Evolutionary conservation across 2,797 vertebrate genomes (phyloP).

Genomic region (Sciaenops ocellatus): DNA sequence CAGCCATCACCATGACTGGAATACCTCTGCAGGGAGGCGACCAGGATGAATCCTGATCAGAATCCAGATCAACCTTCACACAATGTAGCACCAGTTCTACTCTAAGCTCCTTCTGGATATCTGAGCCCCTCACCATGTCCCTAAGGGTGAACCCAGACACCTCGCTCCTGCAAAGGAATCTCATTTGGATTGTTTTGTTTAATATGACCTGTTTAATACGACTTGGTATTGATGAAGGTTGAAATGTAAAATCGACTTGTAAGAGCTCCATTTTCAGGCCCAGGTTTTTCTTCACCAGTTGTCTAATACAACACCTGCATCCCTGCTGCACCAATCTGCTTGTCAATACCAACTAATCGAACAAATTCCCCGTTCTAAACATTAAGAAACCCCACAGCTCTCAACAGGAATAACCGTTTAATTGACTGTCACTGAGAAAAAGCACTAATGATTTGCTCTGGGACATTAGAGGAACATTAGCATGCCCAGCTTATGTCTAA

Average conservation of each 20-base stretch:
- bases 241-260: constrained; percentile 12
- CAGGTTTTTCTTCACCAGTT: not conserved
- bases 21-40: not conserved
- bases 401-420: constrained; percentile 31
- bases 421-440: constrained; percentile 58
- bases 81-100: not conserved
- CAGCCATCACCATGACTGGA: not conserved
- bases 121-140: not conserved
- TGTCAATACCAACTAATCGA: constrained; percentile 47
- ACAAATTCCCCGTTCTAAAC: constrained; percentile 38
- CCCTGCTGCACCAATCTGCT: not conserved
- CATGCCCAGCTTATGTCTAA: constrained; percentile 13
- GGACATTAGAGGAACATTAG: constrained; percentile 50
- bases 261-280: not conserved
- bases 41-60: constrained; percentile 12
- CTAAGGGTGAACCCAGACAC: not conserved
- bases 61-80: not conserved
- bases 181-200: not conserved
- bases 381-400: constrained; percentile 39
- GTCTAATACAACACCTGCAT: not conserved
- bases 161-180: not conserved
- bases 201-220: no score
- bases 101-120: not conserved
- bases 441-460: constrained; percentile 61
- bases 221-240: not conserved